These are phyloP conservation scores for Steatornis caripensis DNA, from an alignment of 2,113 vertebrate species.

Conservation along the genomic window DNA sequence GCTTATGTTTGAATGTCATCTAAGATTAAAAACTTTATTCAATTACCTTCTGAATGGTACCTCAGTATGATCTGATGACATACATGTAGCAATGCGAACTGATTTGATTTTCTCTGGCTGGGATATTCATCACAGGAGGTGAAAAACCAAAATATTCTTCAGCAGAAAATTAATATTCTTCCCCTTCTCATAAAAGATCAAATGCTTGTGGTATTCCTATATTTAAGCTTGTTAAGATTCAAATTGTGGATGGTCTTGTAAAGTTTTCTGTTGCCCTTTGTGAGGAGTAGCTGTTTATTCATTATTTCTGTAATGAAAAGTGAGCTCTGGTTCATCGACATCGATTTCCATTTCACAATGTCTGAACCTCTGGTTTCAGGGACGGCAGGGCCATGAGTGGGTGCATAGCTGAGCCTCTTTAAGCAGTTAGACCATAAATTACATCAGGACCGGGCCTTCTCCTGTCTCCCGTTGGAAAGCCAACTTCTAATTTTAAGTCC, in stretches of 20 bases:
- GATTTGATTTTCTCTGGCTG: background rate
- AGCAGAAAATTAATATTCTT: constrained; percentile 13
- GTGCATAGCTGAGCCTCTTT: background rate
- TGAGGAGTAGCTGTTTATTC: constrained; percentile 14
- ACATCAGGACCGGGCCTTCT: background rate
- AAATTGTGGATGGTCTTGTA: background rate
- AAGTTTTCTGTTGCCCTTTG: constrained; percentile 3
- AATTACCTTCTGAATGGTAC: background rate
- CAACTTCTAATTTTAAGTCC: background rate
- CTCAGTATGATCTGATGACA: background rate
- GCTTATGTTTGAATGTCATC: constrained; percentile 9
- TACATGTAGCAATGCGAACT: background rate
- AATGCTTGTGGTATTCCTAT: background rate
- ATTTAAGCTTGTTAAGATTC: background rate
- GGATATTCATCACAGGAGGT: background rate
- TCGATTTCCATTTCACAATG: background rate
- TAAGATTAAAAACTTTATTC: constrained; percentile 44
- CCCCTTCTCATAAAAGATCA: background rate
- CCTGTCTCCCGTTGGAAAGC: background rate
- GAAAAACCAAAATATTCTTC: background rate
- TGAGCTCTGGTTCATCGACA: background rate
- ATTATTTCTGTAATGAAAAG: background rate
- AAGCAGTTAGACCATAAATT: background rate
- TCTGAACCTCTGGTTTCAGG: background rate
- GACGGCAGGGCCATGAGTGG: background rate